Evolutionary conservation across 2,797 vertebrate species (phyloP).

Genomic region (Lindbergichthys nudifrons): DNA sequence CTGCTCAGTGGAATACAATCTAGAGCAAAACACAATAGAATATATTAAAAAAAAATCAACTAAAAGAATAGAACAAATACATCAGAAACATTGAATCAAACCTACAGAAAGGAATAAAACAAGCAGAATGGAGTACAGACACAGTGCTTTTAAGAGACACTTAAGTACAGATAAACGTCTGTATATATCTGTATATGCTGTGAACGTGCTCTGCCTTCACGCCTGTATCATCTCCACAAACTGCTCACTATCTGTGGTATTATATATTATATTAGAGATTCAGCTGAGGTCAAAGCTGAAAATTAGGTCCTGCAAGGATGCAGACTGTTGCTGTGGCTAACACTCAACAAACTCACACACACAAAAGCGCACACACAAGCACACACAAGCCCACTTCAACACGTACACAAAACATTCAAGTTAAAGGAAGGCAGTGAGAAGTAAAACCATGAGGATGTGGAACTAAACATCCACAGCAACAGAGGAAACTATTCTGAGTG

Average conservation of each 20-base stretch:
- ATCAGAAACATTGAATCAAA: not conserved
- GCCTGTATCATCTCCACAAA: slow-evolving; percentile 17
- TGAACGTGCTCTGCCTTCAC: not conserved
- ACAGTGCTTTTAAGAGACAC: not conserved
- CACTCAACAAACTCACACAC: slow-evolving; percentile 13
- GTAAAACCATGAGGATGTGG: slow-evolving; percentile 65
- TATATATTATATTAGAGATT: not conserved
- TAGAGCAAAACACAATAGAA: not conserved
- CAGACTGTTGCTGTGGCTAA: slow-evolving; percentile 40
- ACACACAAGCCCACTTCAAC: slow-evolving; percentile 4
- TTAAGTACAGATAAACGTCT: not conserved
- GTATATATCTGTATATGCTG: not conserved
- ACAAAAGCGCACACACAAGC: not conserved
- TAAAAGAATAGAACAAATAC: not conserved
- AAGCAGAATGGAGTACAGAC: not conserved
- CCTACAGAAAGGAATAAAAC: not conserved
- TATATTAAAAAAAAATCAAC: not conserved
- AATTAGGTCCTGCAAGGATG: slow-evolving; percentile 27
- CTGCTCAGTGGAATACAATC: too few species aligned
- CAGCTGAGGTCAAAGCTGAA: not conserved
- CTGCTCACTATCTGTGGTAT: slow-evolving; percentile 1
- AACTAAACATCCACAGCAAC: slow-evolving; percentile 37
- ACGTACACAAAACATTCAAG: too few species aligned
- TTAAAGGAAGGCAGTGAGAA: slow-evolving; percentile 59
- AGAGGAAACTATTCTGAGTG: slow-evolving; percentile 28